These are phyloP conservation scores for Nyctibius bracteatus DNA, from an alignment of 2,113 vertebrate species.

Conservation along the genomic window DNA sequence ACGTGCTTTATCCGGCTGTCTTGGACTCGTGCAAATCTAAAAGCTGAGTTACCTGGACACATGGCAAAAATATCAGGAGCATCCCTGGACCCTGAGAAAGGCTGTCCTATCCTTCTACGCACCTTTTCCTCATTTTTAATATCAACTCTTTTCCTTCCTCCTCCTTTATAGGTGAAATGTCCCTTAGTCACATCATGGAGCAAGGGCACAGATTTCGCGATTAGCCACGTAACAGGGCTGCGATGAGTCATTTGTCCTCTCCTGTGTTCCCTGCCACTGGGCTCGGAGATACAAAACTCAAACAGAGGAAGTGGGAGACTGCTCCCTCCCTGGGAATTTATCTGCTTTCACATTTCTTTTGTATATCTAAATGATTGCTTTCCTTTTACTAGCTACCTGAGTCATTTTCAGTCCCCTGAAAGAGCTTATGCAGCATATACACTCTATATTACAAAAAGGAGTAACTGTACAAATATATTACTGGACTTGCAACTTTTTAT, in stretches of 20 bases:
- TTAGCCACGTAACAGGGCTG: not conserved
- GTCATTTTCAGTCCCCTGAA: not conserved
- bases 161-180: not conserved
- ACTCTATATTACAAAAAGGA: not conserved
- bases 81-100: not conserved
- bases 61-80: not conserved
- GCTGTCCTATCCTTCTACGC: not conserved
- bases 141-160: not conserved
- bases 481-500: not conserved
- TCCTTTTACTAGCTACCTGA: not conserved
- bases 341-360: not conserved
- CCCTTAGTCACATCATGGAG: not conserved
- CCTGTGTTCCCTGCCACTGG: not conserved
- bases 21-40: not conserved
- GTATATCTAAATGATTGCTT: not conserved
- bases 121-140: not conserved
- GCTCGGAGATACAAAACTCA: constrained; percentile 20
- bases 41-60: not conserved
- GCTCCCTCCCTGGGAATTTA: not conserved
- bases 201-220: not conserved
- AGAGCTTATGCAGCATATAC: not conserved
- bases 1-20: not conserved
- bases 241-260: constrained; percentile 22
- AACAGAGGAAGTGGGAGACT: not conserved
- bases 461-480: not conserved